A percentile compares a stretch with the other conserved stretches of the same genome.
phyloP scores from a whole-genome alignment of 2,113 vertebrate genomes.

The Australoheros scitulus region DNA sequence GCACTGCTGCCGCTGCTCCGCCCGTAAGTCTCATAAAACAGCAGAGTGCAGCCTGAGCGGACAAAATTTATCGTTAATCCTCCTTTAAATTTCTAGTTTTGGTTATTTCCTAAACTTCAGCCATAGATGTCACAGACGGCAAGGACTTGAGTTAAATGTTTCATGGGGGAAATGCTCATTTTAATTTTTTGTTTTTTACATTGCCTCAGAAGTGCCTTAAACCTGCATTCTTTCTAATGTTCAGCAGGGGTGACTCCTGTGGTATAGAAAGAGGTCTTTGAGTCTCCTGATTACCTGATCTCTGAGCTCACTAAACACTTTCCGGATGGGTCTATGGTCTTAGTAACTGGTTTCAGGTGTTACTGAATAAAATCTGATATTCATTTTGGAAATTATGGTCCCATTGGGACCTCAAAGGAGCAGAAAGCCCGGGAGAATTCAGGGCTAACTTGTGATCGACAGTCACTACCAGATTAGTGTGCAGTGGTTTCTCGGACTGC shows the following conservation, averaged over 20 bases:
- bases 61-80: background rate
- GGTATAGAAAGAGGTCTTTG: background rate
- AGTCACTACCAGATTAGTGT: no score
- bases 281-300: no score
- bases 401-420: no score
- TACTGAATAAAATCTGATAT: no score
- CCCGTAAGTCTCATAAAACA: slow-evolving; percentile 89
- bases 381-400: no score
- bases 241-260: background rate
- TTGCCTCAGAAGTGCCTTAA: background rate
- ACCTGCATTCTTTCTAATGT: background rate
- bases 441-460: no score
- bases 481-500: no score
- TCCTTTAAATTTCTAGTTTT: background rate
- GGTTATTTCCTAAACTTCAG: background rate
- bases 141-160: background rate
- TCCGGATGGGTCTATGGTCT: no score
- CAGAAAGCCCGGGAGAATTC: no score
- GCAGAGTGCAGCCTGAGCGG: slow-evolving; percentile 86
- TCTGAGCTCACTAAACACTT: no score
- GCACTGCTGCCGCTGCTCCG: slow-evolving; percentile 69
- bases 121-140: background rate
- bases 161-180: background rate
- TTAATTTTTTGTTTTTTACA: background rate
- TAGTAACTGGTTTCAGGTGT: no score